Conservation (phyloP, 2,888 invertebrate species). For the Hirudinaria manillensis region DNA sequence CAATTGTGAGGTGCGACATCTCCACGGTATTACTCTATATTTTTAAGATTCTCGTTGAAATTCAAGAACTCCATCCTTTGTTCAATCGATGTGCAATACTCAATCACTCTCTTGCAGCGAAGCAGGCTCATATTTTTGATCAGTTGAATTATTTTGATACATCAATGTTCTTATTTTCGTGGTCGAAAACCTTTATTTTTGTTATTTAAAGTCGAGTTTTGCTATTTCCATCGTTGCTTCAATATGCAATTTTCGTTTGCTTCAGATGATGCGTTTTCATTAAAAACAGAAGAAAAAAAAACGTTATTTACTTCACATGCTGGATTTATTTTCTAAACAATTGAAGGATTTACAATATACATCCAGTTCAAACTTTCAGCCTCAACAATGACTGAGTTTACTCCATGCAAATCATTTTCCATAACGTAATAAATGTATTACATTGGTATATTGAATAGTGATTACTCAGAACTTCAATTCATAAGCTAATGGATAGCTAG, state of each 20-base stretch:
- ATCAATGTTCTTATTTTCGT: conserved; percentile 11
- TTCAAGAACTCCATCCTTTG: too few relatives aligned
- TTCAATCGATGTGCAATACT: conserved; percentile 14
- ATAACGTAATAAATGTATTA: too few relatives aligned
- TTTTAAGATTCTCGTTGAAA: too few relatives aligned
- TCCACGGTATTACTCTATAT: neutral
- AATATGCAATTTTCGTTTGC: conserved; percentile 30
- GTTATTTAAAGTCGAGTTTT: conserved; percentile 15
- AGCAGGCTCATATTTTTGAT: conserved; percentile 15
- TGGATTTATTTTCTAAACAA: too few relatives aligned
- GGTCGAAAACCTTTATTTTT: conserved; percentile 15
- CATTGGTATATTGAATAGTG: too few relatives aligned
- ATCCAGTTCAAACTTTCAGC: too few relatives aligned
- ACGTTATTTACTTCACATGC: neutral
- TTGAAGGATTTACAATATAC: too few relatives aligned
- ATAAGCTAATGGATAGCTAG: too few relatives aligned
- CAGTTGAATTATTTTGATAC: conserved; percentile 19
- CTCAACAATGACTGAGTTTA: too few relatives aligned
- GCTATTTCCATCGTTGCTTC: conserved; percentile 20
- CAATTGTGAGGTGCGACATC: conserved; percentile 4
- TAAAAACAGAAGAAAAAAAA: conserved; percentile 1
- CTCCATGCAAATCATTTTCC: too few relatives aligned
- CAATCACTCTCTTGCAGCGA: neutral
- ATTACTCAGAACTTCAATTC: too few relatives aligned
- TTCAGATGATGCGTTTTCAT: conserved; percentile 21